Evolutionary conservation across 2,797 vertebrate species (phyloP).

Genomic region (Oophaga sylvatica): DNA sequence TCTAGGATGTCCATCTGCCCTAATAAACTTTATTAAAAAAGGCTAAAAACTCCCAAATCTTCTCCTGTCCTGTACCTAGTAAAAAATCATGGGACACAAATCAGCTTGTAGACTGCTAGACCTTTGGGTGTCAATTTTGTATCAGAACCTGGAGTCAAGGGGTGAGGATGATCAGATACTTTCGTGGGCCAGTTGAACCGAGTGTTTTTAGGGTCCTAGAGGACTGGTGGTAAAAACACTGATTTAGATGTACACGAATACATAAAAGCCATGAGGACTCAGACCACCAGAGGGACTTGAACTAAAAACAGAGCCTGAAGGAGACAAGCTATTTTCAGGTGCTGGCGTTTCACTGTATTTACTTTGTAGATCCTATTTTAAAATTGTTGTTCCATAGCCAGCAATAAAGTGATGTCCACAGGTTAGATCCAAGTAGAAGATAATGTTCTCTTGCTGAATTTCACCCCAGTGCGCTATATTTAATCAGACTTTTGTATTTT

Average conservation of each 20-base stretch:
- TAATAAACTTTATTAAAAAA: neutral
- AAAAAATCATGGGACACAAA: neutral
- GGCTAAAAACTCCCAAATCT: neutral
- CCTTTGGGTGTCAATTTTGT: too few species aligned
- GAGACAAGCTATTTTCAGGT: neutral
- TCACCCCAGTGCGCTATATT: constrained; percentile 22
- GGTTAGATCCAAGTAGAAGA: constrained; percentile 6
- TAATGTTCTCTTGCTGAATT: constrained; percentile 19
- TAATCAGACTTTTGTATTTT: constrained; percentile 34
- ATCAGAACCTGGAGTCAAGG: neutral
- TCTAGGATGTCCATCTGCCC: neutral
- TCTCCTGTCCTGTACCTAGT: neutral
- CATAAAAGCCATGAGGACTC: neutral
- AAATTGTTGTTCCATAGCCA: constrained; percentile 9
- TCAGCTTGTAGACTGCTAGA: neutral
- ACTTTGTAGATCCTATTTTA: neutral
- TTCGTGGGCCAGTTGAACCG: neutral
- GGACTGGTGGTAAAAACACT: neutral
- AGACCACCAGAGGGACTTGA: neutral
- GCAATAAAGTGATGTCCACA: neutral
- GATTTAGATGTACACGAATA: neutral
- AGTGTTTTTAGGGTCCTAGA: neutral
- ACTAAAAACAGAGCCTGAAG: neutral
- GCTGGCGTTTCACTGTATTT: neutral
- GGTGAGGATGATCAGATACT: neutral